A percentile compares a stretch with the other conserved stretches of the same genome.
These are phyloP conservation scores for Oceanites oceanicus DNA, from an alignment of 2,113 vertebrate genomes.

Conservation along the genomic window DNA sequence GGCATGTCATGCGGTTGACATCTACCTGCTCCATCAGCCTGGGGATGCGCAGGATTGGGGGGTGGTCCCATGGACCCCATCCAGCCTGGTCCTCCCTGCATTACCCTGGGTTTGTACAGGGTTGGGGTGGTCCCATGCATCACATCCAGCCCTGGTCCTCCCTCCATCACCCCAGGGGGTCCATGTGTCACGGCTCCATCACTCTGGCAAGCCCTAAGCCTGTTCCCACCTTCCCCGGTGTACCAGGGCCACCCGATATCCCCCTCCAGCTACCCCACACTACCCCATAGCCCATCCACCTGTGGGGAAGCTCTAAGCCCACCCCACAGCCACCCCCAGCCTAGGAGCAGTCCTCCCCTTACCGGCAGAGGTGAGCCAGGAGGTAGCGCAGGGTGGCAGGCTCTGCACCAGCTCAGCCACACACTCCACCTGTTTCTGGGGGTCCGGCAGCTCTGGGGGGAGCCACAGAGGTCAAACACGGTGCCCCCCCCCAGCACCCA, in stretches of 20 bases:
- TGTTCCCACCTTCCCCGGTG: rapidly evolving
- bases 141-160: no score
- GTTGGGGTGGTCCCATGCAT: no score
- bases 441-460: constrained; percentile 77
- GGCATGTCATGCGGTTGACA: constrained; percentile 88
- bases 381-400: constrained; percentile 85
- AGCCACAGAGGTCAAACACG: no score
- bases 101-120: constrained; percentile 72
- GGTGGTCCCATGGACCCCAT: not conserved
- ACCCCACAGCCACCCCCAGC: not conserved
- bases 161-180: no score
- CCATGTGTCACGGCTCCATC: not conserved
- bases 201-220: not conserved
- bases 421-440: constrained; percentile 77
- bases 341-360: not conserved
- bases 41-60: not conserved
- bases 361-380: constrained; percentile 85
- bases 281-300: not conserved
- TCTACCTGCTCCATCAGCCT: constrained; percentile 83
- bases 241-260: no score
- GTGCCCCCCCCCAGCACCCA: no score
- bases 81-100: not conserved
- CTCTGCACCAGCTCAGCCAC: constrained; percentile 78
- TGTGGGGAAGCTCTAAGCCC: not conserved
- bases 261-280: not conserved